Percentiles rank a stretch among this genome's conserved stretches.
These are phyloP conservation scores for Abscondita cerata DNA, from an alignment of 2,888 invertebrate genomes.

Conservation along the genomic window DNA sequence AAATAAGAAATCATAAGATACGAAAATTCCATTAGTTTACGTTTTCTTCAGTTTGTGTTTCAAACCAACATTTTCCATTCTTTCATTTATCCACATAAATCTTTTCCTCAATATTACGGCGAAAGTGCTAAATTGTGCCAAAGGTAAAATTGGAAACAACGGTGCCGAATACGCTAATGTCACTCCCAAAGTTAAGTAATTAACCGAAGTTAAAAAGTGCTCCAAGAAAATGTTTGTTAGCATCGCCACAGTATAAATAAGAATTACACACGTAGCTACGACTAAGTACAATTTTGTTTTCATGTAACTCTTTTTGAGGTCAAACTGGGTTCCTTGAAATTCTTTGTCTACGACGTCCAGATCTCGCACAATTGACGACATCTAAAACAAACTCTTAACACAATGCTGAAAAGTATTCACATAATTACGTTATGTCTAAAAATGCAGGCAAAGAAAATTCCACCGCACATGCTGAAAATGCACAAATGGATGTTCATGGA, in stretches of 20 bases:
- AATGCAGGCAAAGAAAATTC: slow-evolving; percentile 12
- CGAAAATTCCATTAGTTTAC: too few species aligned
- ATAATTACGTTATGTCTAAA: slow-evolving; percentile 13
- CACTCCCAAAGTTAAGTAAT: slow-evolving; percentile 6
- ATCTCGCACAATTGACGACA: too few species aligned
- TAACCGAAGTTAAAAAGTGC: background rate
- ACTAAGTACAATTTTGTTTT: background rate
- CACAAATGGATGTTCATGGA: slow-evolving; percentile 2
- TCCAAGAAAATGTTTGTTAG: background rate
- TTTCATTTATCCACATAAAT: slow-evolving; percentile 18
- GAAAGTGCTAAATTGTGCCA: slow-evolving; percentile 16
- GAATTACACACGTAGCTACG: background rate
- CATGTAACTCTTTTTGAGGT: slow-evolving; percentile 5
- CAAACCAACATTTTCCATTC: background rate
- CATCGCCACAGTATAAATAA: background rate
- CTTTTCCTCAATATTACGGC: slow-evolving; percentile 8
- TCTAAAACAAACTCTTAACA: too few species aligned
- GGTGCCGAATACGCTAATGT: slow-evolving; percentile 5
- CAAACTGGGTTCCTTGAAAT: background rate
- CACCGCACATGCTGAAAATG: slow-evolving; percentile 7
- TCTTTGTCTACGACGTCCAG: too few species aligned
- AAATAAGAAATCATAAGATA: too few species aligned
- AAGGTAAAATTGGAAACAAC: slow-evolving; percentile 2
- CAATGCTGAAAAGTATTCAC: too few species aligned
- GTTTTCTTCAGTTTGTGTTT: too few species aligned